phyloP scores from a whole-genome alignment of 2,113 vertebrate species.

The Pogonocichla stellata region DNA sequence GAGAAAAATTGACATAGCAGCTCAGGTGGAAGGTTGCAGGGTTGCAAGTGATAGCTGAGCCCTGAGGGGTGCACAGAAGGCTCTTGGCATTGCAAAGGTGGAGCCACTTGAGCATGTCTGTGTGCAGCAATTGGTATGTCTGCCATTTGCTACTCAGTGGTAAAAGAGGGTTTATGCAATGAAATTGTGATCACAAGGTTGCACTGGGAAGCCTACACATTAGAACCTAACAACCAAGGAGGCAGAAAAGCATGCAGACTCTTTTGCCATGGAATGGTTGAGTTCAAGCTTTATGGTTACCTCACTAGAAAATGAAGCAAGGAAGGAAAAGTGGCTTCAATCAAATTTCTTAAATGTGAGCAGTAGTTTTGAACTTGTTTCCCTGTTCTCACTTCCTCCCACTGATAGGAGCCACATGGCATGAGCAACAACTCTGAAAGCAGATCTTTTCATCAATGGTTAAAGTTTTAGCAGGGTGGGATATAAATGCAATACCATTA shows the following conservation, averaged over 20 bases:
- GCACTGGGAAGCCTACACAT: not conserved
- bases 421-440: not conserved
- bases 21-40: not conserved
- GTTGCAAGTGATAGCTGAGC: not conserved
- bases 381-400: not conserved
- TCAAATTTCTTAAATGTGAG: not conserved
- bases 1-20: not conserved
- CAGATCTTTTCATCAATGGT: not conserved
- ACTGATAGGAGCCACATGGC: not conserved
- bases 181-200: not conserved
- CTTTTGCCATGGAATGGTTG: not conserved
- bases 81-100: not conserved
- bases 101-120: not conserved
- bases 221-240: not conserved
- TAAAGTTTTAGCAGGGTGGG: not conserved
- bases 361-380: not conserved
- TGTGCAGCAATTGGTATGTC: not conserved
- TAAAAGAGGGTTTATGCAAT: not conserved
- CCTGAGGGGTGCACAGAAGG: not conserved
- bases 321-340: not conserved
- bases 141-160: not conserved
- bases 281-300: not conserved
- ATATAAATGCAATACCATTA: not conserved
- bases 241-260: not conserved
- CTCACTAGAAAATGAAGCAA: not conserved